Percentiles rank a stretch among this genome's conserved stretches.
Conservation (phyloP, 2,888 invertebrate genomes). For the Harmothoe impar region DNA sequence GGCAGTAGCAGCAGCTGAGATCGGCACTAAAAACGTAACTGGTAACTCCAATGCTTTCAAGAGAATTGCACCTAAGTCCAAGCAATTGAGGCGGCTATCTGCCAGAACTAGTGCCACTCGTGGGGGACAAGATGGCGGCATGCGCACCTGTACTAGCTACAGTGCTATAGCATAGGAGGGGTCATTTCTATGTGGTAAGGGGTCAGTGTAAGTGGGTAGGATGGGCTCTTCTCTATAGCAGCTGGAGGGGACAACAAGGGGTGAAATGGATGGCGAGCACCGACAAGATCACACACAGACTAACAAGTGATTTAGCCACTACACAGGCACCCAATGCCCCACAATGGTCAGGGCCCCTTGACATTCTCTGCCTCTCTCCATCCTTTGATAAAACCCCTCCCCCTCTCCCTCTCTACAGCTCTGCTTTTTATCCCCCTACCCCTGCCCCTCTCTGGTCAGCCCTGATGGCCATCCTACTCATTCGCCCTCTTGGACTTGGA, state of each 20-base stretch:
- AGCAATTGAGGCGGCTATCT: no score
- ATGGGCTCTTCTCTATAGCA: no score
- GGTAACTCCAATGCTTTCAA: no score
- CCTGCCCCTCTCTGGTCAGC: not conserved
- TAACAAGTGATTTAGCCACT: slow-evolving; percentile 42
- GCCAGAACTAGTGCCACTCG: no score
- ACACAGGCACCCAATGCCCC: not conserved
- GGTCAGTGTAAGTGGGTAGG: no score
- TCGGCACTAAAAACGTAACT: no score
- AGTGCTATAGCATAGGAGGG: not conserved
- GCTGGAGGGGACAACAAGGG: not conserved
- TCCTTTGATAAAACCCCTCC: not conserved
- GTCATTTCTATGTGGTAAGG: no score
- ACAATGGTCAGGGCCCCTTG: not conserved
- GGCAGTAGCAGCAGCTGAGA: no score
- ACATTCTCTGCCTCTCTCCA: not conserved
- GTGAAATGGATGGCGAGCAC: not conserved
- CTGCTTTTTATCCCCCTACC: not conserved
- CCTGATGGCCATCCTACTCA: not conserved
- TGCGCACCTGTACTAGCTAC: not conserved
- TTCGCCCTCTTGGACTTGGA: not conserved
- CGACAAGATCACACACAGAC: slow-evolving; percentile 11
- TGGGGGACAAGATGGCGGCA: no score
- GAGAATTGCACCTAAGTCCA: no score
- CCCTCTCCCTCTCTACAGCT: not conserved